phyloP scores from a whole-genome alignment of 2,888 invertebrate species.

The Prosopocoilus inquinatus region DNA sequence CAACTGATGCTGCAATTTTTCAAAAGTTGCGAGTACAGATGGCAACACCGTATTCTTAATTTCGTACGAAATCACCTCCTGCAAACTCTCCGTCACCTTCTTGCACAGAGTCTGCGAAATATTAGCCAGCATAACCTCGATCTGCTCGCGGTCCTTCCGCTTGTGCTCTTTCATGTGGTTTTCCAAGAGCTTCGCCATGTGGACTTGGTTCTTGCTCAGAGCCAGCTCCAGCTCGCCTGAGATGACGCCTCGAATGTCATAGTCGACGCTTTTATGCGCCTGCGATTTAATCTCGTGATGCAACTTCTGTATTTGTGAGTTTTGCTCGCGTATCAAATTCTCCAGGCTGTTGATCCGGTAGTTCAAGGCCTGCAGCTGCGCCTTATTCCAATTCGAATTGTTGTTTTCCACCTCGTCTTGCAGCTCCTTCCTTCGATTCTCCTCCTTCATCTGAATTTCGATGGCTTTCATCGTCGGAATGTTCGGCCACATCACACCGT shows the following conservation, averaged over 20 bases:
- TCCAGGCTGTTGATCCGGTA: constrained; percentile 42
- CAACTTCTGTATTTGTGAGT: constrained; percentile 39
- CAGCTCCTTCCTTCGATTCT: constrained; percentile 24
- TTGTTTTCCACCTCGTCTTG: constrained; percentile 11
- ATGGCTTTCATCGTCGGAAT: constrained; percentile 48
- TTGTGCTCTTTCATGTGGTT: constrained; percentile 47
- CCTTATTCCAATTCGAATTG: constrained; percentile 27
- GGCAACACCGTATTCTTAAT: constrained; percentile 55
- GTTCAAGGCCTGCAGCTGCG: constrained; percentile 39
- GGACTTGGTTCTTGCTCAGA: constrained; percentile 45
- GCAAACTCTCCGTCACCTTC: constrained; percentile 56
- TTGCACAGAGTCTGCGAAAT: constrained; percentile 57
- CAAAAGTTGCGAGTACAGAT: constrained; percentile 66
- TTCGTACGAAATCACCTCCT: constrained; percentile 57
- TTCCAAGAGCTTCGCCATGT: constrained; percentile 46
- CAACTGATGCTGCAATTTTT: constrained; percentile 71
- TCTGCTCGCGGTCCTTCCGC: constrained; percentile 53
- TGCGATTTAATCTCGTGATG: constrained; percentile 39
- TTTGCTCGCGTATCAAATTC: constrained; percentile 43
- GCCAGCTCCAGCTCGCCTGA: constrained; percentile 44
- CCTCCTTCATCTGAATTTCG: constrained; percentile 39
- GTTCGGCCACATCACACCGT: constrained; percentile 48
- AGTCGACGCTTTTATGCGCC: constrained; percentile 30
- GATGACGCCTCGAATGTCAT: constrained; percentile 35
- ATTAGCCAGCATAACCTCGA: constrained; percentile 54